These are phyloP conservation scores for Pitangus sulphuratus DNA, from an alignment of 2,797 vertebrate genomes.

Conservation along the genomic window DNA sequence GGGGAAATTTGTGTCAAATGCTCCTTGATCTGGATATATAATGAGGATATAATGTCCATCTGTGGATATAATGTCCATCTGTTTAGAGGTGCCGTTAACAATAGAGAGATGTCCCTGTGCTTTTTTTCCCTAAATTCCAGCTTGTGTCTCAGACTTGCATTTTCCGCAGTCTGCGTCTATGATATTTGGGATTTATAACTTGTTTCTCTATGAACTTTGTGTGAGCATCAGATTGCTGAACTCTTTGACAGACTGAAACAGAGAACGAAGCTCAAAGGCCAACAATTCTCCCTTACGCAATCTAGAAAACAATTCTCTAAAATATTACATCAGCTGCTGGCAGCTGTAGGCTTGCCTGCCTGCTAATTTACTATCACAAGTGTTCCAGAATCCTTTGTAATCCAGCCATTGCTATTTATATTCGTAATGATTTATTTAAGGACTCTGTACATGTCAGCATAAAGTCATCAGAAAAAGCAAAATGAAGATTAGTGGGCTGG, in stretches of 20 bases:
- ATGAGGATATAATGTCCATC: background rate
- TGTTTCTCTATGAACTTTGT: background rate
- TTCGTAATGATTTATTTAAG: slow-evolving; percentile 57
- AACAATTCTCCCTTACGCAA: slow-evolving; percentile 22
- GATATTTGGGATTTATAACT: background rate
- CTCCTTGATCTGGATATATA: background rate
- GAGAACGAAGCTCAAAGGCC: background rate
- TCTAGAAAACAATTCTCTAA: slow-evolving; percentile 53
- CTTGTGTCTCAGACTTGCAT: background rate
- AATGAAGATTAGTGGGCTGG: slow-evolving; percentile 18
- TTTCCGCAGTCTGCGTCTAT: background rate
- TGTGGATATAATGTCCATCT: background rate
- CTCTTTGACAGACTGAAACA: background rate
- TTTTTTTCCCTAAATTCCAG: background rate
- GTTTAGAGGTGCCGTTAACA: background rate
- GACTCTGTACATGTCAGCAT: slow-evolving; percentile 13
- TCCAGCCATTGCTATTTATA: slow-evolving; percentile 52
- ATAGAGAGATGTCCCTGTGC: background rate
- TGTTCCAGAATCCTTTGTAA: slow-evolving; percentile 61
- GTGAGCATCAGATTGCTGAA: slow-evolving; percentile 19
- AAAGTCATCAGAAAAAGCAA: slow-evolving; percentile 35
- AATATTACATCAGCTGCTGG: slow-evolving; percentile 64
- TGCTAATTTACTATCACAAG: slow-evolving; percentile 47
- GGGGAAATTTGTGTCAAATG: background rate
- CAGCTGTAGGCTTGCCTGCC: slow-evolving; percentile 47